Base-by-base conservation (phyloP, 2,113 vertebrate species). In the Austrofundulus limnaeus region DNA sequence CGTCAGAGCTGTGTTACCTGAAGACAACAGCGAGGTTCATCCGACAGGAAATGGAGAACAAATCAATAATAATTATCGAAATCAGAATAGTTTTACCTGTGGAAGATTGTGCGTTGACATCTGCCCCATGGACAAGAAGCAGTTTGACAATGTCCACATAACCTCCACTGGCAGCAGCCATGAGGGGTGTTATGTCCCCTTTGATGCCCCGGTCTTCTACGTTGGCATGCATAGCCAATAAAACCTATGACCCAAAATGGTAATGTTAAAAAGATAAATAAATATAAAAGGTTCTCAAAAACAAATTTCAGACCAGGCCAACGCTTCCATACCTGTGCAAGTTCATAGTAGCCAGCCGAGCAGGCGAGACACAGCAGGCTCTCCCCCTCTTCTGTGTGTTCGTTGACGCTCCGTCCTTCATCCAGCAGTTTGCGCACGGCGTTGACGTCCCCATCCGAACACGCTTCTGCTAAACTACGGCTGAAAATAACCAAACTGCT, bases 381-480 rank as follows among this genome's bases (percentile, higher is more conserved):
- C 86, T 99, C 97, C 39, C 97, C 97, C 90, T 99, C 97, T 56
- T 99, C 96, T 11, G 97, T 98, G 70, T 98, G 96, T 86, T 99
- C 97, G 75, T 99, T 98, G 72, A 99, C 97, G 37, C 95, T 99
- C 78, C 96, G 93, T 77, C 97, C 97, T 88, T 99, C 97, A 73
- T 98, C 97, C 83, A 99, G 79, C 85, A 99, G 88, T 88, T 99
- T 98, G 78, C 97, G 92, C 54, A 99, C 97, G 16, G 97, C 97
- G 72, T 98, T 99, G 31, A 98, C 97, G 85, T 99, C 97, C 50
- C 97, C 97, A 78, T 99, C 97, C 0, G 97, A 99, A 90, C 97
- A 99, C 41, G 97, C 97, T 87, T 99, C 97, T 64, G 97, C 97
- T 91, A 99, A 92, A 91, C 97, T 99, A 91, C 97, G 97, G 93